A percentile compares a stretch with the other conserved stretches of the same genome.
Conservation (phyloP, 2,113 vertebrate genomes). For the Anthoscopus minutus region DNA sequence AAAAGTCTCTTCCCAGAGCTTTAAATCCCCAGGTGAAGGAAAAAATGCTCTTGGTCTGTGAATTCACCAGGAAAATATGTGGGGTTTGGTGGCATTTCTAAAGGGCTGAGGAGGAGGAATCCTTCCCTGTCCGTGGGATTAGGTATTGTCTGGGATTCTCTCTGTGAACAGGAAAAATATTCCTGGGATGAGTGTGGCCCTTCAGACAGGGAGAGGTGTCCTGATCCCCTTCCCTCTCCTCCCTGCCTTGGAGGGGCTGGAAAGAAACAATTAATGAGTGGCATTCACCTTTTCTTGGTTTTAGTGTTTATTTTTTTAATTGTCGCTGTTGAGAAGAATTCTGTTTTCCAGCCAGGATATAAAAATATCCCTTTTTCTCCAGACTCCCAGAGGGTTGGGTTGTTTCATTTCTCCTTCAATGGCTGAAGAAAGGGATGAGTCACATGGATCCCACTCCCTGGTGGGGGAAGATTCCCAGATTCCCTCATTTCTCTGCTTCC, state of each 20-base stretch:
- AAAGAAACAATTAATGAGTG: not conserved
- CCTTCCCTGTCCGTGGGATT: not conserved
- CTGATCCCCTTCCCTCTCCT: not conserved
- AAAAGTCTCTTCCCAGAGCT: not conserved
- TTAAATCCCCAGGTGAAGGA: slow-evolving; percentile 25
- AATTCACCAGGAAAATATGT: not conserved
- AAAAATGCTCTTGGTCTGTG: not conserved
- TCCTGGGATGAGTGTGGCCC: not conserved
- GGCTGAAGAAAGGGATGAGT: not conserved
- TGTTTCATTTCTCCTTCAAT: not conserved
- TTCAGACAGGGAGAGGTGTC: not conserved
- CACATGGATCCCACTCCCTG: fast-evolving
- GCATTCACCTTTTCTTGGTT: not conserved
- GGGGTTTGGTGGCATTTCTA: not conserved
- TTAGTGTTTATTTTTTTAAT: not conserved
- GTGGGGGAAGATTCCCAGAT: not conserved
- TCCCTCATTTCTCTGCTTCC: not conserved
- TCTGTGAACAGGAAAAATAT: not conserved
- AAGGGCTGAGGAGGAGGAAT: slow-evolving; percentile 3
- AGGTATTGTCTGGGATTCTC: slow-evolving; percentile 12
- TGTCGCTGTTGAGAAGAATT: not conserved
- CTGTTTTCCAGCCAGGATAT: not conserved
- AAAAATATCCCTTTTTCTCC: not conserved
- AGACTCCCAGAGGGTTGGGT: not conserved
- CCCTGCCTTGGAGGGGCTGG: not conserved